Conservation (phyloP, 37 sponge, comb jelly and placozoan genomes). For the Halisarca cf. caerulea region DNA sequence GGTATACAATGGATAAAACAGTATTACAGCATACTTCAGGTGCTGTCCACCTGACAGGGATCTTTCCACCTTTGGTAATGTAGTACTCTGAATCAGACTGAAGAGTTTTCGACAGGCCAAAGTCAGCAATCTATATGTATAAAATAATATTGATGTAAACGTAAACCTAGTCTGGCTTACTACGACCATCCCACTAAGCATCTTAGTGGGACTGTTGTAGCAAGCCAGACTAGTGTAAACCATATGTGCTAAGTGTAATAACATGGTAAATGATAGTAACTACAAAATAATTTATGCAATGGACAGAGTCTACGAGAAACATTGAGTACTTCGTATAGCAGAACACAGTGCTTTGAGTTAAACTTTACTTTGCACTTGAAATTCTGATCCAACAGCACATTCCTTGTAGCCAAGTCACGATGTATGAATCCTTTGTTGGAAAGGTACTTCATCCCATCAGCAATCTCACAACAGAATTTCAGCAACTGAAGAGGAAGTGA, state of each 20-base stretch:
- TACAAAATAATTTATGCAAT: too few species aligned
- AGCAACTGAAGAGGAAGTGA: not conserved
- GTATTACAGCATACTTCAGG: not conserved
- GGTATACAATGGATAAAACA: too few species aligned
- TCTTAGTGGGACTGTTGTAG: too few species aligned
- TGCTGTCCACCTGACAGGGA: slow-evolving; percentile 5
- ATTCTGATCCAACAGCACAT: not conserved
- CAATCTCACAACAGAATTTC: not conserved
- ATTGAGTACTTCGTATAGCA: too few species aligned
- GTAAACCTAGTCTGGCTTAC: too few species aligned
- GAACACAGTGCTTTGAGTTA: too few species aligned
- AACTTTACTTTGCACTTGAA: not conserved
- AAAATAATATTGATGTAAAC: too few species aligned
- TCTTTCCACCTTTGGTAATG: not conserved
- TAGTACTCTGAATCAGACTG: not conserved
- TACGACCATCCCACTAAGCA: too few species aligned
- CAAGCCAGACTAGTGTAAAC: too few species aligned
- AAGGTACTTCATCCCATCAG: not conserved
- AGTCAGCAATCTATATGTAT: not conserved
- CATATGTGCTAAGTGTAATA: too few species aligned
- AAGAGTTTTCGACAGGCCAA: not conserved
- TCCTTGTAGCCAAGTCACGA: slow-evolving; percentile 19
- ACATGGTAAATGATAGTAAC: too few species aligned
- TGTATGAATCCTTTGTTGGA: not conserved
- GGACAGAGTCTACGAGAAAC: too few species aligned